phyloP scores from a whole-genome alignment of 2,797 vertebrate genomes.

The Paramormyrops hopkinsi region DNA sequence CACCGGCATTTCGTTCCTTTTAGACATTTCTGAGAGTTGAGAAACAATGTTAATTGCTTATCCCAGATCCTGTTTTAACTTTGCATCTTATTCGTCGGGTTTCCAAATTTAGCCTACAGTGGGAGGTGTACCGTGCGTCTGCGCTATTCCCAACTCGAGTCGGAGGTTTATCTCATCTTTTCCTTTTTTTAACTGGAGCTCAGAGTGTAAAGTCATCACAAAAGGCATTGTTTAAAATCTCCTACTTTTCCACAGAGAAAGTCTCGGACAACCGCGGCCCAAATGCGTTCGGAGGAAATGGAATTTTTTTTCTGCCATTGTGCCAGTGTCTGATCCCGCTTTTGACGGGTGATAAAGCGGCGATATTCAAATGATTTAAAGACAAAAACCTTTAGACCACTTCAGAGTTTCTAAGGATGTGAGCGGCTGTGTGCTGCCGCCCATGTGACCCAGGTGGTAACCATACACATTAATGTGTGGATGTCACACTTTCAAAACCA shows the following conservation, averaged over 20 bases:
- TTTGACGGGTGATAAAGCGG: not conserved
- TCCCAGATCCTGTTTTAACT: constrained; percentile 66
- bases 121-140: constrained; percentile 64
- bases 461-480: not conserved
- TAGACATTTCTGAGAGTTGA: constrained; percentile 58
- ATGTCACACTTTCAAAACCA: not conserved
- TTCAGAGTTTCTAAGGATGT: not conserved
- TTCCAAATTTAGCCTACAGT: constrained; percentile 56
- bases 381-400: not conserved
- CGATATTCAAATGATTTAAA: constrained; percentile 45
- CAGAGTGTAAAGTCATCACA: constrained; percentile 64
- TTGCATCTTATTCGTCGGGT: constrained; percentile 57
- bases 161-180: constrained; percentile 11
- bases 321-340: not conserved
- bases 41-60: constrained; percentile 71
- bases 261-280: not conserved
- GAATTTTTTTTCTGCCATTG: not conserved
- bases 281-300: not conserved
- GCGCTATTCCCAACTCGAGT: constrained; percentile 51
- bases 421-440: not conserved
- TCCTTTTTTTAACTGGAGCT: constrained; percentile 44
- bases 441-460: not conserved
- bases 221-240: constrained; percentile 61
- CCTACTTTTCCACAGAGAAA: constrained; percentile 39
- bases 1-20: constrained; percentile 56